Conservation (phyloP, 2,888 invertebrate genomes). For the Machimus rusticus region DNA sequence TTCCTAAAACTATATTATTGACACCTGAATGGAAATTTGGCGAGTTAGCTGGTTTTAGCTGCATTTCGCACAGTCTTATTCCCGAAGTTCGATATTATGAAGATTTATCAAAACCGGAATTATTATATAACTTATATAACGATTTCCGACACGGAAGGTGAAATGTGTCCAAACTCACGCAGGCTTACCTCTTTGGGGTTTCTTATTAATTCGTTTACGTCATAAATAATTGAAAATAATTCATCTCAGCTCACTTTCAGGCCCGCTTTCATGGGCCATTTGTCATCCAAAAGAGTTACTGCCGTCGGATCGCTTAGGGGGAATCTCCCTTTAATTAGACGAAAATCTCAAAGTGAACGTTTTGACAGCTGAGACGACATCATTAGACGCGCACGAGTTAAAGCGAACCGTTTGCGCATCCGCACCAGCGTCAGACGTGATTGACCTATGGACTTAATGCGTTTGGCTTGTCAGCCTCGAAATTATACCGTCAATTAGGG, state of each 20-base stretch:
- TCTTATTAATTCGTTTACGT: conserved; percentile 1
- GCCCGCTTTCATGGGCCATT: conserved; percentile 28
- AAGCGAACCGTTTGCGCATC: not conserved
- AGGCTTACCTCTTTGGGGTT: not conserved
- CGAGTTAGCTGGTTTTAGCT: too few relatives aligned
- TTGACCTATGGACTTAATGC: not conserved
- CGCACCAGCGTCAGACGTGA: not conserved
- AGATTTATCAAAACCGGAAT: not conserved
- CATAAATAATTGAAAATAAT: conserved; percentile 27
- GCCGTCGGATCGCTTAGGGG: not conserved
- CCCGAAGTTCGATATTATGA: too few relatives aligned
- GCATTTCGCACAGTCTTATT: too few relatives aligned
- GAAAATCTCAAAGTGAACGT: conserved; percentile 11
- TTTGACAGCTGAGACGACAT: conserved; percentile 28
- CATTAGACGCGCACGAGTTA: conserved; percentile 35
- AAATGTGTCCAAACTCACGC: not conserved
- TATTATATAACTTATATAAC: not conserved
- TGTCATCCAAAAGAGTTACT: conserved; percentile 27
- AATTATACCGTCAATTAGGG: conserved; percentile 6
- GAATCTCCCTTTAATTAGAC: conserved; percentile 22
- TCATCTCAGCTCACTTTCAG: conserved; percentile 6
- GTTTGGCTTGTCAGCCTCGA: not conserved
- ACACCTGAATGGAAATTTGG: too few relatives aligned
- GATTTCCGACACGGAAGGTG: not conserved
- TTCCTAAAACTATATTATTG: too few relatives aligned